Conservation (phyloP, 2,888 invertebrate species). For the Thera britannica region DNA sequence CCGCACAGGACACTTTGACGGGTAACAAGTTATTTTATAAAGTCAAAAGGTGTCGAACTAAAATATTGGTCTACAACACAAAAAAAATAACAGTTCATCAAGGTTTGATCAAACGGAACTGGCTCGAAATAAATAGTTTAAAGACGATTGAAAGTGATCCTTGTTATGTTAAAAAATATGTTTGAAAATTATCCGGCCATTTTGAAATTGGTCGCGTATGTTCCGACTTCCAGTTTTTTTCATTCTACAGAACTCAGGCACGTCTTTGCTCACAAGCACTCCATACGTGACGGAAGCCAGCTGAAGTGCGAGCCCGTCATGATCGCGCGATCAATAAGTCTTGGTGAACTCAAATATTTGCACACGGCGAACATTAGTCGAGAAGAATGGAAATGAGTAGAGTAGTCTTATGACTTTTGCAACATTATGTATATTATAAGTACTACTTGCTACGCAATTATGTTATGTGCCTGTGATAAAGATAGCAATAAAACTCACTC, state of each 20-base stretch:
- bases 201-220: not conserved
- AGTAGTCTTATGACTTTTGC: constrained; percentile 1
- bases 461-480: too few relatives aligned
- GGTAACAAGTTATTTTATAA: too few relatives aligned
- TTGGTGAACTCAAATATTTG: constrained; percentile 78
- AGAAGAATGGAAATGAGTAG: constrained; percentile 44
- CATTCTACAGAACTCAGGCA: constrained; percentile 9
- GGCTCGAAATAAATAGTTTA: not conserved
- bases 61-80: too few relatives aligned
- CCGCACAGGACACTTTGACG: too few relatives aligned
- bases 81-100: not conserved
- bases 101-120: not conserved
- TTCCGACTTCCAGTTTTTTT: constrained; percentile 5
- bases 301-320: constrained; percentile 63
- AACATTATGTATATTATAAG: too few relatives aligned
- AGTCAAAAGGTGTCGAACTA: too few relatives aligned
- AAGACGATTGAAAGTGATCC: not conserved
- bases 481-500: too few relatives aligned
- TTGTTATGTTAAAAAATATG: not conserved
- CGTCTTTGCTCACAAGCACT: constrained; percentile 66
- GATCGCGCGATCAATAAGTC: constrained; percentile 80
- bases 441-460: too few relatives aligned
- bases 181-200: not conserved
- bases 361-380: constrained; percentile 74
- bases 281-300: constrained; percentile 76